A percentile compares a stretch with the other conserved stretches of the same genome.
Evolutionary conservation across 2,888 invertebrate genomes (phyloP).

Genomic region (Lymantria dispar): DNA sequence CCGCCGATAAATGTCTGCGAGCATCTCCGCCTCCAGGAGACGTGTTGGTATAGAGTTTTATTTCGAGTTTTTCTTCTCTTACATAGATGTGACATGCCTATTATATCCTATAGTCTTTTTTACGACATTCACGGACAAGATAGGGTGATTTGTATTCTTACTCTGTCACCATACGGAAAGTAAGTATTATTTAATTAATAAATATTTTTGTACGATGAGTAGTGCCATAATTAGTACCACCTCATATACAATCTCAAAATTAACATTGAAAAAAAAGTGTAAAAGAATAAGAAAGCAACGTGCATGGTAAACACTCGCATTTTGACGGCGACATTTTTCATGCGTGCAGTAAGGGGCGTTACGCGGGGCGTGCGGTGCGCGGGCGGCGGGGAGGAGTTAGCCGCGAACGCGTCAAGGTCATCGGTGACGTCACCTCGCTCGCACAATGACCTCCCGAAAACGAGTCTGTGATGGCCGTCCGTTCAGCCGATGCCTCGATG

Average conservation of each 20-base stretch:
- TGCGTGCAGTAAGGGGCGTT: slow-evolving; percentile 34
- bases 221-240: no score
- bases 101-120: no score
- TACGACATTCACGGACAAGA: no score
- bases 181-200: no score
- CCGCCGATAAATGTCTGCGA: no score
- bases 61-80: no score
- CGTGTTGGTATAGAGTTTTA: no score
- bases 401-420: slow-evolving; percentile 76
- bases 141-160: no score
- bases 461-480: slow-evolving; percentile 49
- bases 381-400: slow-evolving; percentile 29
- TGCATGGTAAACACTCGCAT: slow-evolving; percentile 29
- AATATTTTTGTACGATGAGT: no score
- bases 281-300: slow-evolving; percentile 8
- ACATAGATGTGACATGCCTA: no score
- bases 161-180: no score
- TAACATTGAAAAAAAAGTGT: background rate
- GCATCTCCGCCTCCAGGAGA: no score
- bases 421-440: slow-evolving; percentile 68
- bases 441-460: slow-evolving; percentile 75
- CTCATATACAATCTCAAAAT: background rate
- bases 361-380: slow-evolving; percentile 34
- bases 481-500: slow-evolving; percentile 44
- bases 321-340: slow-evolving; percentile 56